These are phyloP conservation scores for Silurus meridionalis DNA, from an alignment of 2,113 vertebrate genomes.

Conservation along the genomic window DNA sequence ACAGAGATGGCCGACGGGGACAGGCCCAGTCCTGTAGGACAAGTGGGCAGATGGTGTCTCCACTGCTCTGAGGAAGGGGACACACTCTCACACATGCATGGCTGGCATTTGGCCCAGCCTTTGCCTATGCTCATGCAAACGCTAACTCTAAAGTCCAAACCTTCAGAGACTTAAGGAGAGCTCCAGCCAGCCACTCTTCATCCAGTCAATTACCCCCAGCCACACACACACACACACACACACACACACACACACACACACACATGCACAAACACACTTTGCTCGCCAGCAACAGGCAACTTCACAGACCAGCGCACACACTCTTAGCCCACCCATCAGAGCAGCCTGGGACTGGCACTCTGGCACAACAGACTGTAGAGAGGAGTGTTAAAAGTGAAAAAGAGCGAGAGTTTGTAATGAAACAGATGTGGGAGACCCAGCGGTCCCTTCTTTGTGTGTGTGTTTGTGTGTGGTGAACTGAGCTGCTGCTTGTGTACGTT, in stretches of 20 bases:
- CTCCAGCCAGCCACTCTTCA: conserved; percentile 51
- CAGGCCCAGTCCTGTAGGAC: conserved; percentile 64
- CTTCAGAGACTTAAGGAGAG: conserved; percentile 44
- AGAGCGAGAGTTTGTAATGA: conserved; percentile 54
- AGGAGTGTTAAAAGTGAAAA: conserved; percentile 47
- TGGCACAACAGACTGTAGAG: conserved; percentile 42
- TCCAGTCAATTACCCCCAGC: conserved; percentile 55
- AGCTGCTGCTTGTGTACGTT: conserved; percentile 63
- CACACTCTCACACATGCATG: conserved; percentile 39
- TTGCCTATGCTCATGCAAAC: conserved; percentile 44
- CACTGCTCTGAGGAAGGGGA: conserved; percentile 45
- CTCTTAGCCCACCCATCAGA: conserved; percentile 32
- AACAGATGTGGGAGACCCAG: conserved; percentile 70
- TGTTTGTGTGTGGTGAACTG: conserved; percentile 45
- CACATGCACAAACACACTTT: conserved; percentile 52
- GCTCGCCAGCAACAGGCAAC: conserved; percentile 63
- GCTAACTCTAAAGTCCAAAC: conserved; percentile 54
- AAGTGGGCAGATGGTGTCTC: conserved; percentile 70
- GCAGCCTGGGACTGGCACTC: conserved; percentile 36
- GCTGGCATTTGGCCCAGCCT: conserved; percentile 52
- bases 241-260: conserved; percentile 43
- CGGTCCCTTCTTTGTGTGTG: conserved; percentile 61
- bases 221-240: conserved; percentile 54
- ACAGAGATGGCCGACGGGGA: conserved; percentile 66
- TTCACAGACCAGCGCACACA: conserved; percentile 46